Conservation (phyloP, 2,888 invertebrate species). For the Pediacus dermestoides region DNA sequence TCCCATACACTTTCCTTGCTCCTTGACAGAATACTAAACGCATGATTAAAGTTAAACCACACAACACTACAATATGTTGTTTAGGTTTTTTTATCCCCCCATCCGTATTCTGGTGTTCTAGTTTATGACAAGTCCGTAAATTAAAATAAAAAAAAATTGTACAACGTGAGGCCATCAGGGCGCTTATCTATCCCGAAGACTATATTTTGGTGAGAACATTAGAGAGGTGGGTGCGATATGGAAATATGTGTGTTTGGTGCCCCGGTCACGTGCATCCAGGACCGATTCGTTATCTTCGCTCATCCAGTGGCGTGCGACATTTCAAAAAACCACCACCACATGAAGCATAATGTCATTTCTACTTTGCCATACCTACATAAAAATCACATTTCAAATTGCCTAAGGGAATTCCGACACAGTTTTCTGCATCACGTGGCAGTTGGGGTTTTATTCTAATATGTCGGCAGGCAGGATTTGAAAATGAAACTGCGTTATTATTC, state of each 20-base stretch:
- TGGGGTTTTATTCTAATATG: no score
- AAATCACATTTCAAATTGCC: conserved; percentile 10
- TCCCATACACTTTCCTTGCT: no score
- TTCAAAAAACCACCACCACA: conserved; percentile 1
- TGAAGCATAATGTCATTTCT: conserved; percentile 7
- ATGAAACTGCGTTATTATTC: no score
- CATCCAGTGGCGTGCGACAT: conserved; percentile 10
- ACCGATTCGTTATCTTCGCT: conserved; percentile 9
- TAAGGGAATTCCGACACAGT: conserved; percentile 4
- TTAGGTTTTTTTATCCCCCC: no score
- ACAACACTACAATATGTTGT: no score
- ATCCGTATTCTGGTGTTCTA: no score
- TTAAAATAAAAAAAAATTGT: conserved; percentile 10
- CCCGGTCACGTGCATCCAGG: conserved; percentile 8
- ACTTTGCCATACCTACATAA: conserved; percentile 12
- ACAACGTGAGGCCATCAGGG: neutral
- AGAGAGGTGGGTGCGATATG: conserved; percentile 2
- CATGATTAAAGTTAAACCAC: no score
- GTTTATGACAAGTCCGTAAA: conserved; percentile 11
- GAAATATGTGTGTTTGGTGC: conserved; percentile 5
- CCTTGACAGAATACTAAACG: no score
- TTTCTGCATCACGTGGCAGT: no score
- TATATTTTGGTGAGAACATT: neutral
- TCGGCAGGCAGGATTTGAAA: no score
- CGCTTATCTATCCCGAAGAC: conserved; percentile 1